Base-by-base conservation (phyloP, 2,797 vertebrate species). In the Eurystomus glaucurus region DNA sequence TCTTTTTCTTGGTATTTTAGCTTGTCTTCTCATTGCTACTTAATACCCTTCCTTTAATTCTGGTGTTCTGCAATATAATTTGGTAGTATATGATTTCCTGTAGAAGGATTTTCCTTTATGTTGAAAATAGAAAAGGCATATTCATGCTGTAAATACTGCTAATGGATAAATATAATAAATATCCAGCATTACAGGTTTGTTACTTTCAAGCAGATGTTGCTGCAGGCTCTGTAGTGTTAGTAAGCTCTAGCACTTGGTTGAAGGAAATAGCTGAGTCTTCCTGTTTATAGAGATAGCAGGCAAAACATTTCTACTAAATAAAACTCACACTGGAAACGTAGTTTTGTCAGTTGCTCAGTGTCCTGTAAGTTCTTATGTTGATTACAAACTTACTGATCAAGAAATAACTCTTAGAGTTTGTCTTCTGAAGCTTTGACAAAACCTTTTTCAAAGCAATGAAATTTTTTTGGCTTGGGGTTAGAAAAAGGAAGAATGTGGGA, bases 201-300 rank as follows among this genome's bases (percentile, higher is more conserved):
- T 69, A 48, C 41, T 90, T 69, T 75, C 18, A 83, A 77, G 48
- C 54, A 77, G 71, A 43, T 87, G 90, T 89, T 93, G 62, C 50
- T 81, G 50, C 21, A 37, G 52, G 45, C 81, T 72, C 13, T 88
- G 51, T 92, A 91, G 18, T 39, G 51, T 55, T 70, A 68, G 31
- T 57, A 77, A 86, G 35, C 17, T 43, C 21, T 66, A 48, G 61
- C 26, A 71, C 48, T 71, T 84, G 39, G 31, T 43, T 80, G 61
- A 78, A 94, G 91, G 91, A 96, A 97, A 64, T 90, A 94, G 64
- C 55, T 45, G 51, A 90, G 46, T 71, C 78, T 97, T 97, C 91
- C 87, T 96, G 78, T 96, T 95, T 91, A 93, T 75, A 90, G 64
- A 91, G 6, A 3, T 39, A 51, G n/a, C 25, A 78, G 50, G 60